Conservation (phyloP, 2,797 vertebrate genomes). For the Macrochelys suwanniensis region DNA sequence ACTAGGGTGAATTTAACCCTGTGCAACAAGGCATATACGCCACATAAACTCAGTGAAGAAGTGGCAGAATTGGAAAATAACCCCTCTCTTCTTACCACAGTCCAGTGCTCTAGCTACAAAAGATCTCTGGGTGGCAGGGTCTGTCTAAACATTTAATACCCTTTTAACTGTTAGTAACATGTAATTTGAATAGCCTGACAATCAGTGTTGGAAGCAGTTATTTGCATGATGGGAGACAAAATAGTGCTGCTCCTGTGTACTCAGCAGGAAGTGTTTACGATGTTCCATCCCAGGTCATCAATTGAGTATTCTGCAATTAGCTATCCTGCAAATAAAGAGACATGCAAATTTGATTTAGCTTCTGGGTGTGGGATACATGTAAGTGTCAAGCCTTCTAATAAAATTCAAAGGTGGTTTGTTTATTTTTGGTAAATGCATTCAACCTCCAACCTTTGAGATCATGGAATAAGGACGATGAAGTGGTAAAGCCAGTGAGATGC, state of each 20-base stretch:
- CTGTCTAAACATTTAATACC: not conserved
- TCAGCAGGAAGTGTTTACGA: not conserved
- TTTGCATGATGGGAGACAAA: not conserved
- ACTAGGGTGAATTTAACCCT: not conserved
- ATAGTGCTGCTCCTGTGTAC: not conserved
- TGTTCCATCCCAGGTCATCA: not conserved
- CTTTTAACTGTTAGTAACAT: not conserved
- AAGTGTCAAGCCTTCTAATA: conserved; percentile 53
- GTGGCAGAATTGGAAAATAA: accelerated
- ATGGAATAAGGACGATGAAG: conserved; percentile 55
- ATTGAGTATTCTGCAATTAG: conserved; percentile 19
- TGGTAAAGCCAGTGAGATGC: conserved; percentile 41
- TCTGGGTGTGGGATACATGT: conserved; percentile 6
- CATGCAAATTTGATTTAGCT: conserved; percentile 44
- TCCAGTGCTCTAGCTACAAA: not conserved
- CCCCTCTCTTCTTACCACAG: not conserved
- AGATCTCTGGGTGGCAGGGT: not conserved
- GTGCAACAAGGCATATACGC: not conserved
- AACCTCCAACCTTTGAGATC: conserved; percentile 32
- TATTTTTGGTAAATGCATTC: conserved; percentile 46
- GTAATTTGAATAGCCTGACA: not conserved
- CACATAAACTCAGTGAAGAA: not conserved
- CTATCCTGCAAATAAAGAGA: conserved; percentile 13
- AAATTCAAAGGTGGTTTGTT: not conserved
- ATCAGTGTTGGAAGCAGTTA: not conserved